phyloP scores from a whole-genome alignment of 2,888 invertebrate genomes.

The Cheilosia vulpina region DNA sequence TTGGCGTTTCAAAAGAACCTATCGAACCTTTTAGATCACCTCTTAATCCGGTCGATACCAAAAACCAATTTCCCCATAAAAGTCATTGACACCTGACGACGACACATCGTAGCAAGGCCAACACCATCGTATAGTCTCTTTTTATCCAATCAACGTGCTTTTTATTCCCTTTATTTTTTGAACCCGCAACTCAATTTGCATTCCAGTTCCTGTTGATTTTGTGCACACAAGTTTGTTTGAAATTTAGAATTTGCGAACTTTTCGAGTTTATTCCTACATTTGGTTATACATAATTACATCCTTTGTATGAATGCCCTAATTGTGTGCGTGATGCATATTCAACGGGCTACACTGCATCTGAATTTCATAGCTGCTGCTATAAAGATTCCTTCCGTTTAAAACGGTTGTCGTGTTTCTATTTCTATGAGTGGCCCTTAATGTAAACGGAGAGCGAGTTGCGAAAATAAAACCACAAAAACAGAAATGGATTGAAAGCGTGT shows the following conservation, averaged over 20 bases:
- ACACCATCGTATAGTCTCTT: neutral
- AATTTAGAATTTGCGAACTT: neutral
- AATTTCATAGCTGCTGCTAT: neutral
- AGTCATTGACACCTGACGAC: neutral
- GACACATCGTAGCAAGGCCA: neutral
- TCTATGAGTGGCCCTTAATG: neutral
- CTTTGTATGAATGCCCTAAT: conserved; percentile 1
- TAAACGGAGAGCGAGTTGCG: neutral
- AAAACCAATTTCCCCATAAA: neutral
- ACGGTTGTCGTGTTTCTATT: neutral
- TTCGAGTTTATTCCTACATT: neutral
- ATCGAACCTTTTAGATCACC: neutral
- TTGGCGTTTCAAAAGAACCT: neutral
- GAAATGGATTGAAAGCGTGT: neutral
- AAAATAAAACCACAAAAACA: neutral
- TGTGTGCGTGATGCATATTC: conserved; percentile 2
- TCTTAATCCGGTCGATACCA: neutral
- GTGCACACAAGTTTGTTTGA: neutral
- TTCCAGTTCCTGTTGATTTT: neutral
- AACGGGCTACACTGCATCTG: neutral
- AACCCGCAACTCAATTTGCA: neutral
- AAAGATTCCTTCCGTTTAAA: neutral
- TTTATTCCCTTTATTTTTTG: neutral
- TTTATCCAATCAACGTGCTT: neutral
- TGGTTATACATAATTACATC: neutral